Base-by-base conservation (phyloP, 2,888 invertebrate genomes). In the Strigamia maritima region DNA sequence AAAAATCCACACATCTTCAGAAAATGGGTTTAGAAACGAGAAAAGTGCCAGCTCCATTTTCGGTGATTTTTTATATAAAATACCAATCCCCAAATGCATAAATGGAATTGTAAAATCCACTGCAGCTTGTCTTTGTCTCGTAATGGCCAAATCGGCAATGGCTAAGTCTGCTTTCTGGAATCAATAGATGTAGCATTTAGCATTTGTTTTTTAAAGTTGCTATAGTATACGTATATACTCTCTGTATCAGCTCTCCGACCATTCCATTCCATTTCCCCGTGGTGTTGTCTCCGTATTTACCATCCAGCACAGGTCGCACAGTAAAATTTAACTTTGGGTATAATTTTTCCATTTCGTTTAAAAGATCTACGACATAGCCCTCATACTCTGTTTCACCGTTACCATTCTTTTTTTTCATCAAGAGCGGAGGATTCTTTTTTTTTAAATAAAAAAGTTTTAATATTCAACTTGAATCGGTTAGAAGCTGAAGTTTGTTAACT, bases 11-110 rank as follows among this genome's bases (percentile, higher is more conserved):
- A 95, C 94, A 82, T 92, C 92, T 24, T 89, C 88, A 0, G 94
- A 93, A 85, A 98, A 93, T 0, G 97, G 97, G 14, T 93, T 93
- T 85, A 96, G 90, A 85, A 98, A 98, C 1, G 96, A 95, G 85
- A 96, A 97, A 8, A 97, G 87, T 84, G 93, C 92, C 0, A 97
- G 95, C 0, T 94, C 91, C 82, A 93, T 91, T 83, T 93, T 93
- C 80, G 90, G 91, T 0, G 97, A 95, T 83, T 94, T 95, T 84
- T 91, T 92, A 86, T 93, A 97, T 31, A 97, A 86, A 83, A 98
- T 97, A 75, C 94, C 93, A 83, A 96, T 97, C 65, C 94, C 83
- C 28, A 89, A 83, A 82, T 89, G 88, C 86, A 90, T 88, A 83
- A 89, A 89, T 0, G 89, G 89, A 82, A 88, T 88, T 0, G 89